Base-by-base conservation (phyloP, 2,888 invertebrate species). In the Trypoxylon attenuatum region DNA sequence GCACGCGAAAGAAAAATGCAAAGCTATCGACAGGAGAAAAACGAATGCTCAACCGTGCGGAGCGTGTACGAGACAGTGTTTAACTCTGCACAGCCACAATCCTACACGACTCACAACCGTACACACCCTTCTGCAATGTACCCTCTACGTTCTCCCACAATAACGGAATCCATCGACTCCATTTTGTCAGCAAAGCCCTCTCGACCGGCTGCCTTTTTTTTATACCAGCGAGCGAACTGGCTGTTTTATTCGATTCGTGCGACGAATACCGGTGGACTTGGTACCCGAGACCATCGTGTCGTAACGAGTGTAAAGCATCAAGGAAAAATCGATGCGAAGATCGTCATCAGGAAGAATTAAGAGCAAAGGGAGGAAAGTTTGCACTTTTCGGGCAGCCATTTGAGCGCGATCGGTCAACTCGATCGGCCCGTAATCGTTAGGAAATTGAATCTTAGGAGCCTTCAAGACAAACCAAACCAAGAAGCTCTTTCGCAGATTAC, bases 11-110 rank as follows among this genome's bases (percentile, higher is more conserved):
- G 75, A 76, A 76, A 75, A 75, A 76, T 76, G 69, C 65, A 64
- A 63, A 69, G 57, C 72, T 57, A 74, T 75, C 76, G 75, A 57
- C 62, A 67, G 43, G 65, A 54, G 70, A 55, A 52, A 62, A 73
- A 72, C 63, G 76, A 77, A 76, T 71, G 76, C 69, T 66, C 77
- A 65, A 56, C 49, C 74, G 69, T 73, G 76, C 62, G 66, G 58
- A 76, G 71, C 53, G 66, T 55, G 58, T 52, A 57, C 52, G 46
- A 65, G 63, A 64, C 71, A n/a, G 46, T 70, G 60, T 72, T n/a
- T n/a, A n/a, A n/a, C n/a, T n/a, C n/a, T n/a, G n/a, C n/a, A n/a
- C n/a, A n/a, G n/a, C 56, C 55, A 56, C 50, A 50, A 55, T 27
- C 51, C 19, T 39, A 45, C 33, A 13, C 33, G 33, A 10, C 33